phyloP scores from a whole-genome alignment of 2,888 invertebrate genomes.

The Tipula vernalis region DNA sequence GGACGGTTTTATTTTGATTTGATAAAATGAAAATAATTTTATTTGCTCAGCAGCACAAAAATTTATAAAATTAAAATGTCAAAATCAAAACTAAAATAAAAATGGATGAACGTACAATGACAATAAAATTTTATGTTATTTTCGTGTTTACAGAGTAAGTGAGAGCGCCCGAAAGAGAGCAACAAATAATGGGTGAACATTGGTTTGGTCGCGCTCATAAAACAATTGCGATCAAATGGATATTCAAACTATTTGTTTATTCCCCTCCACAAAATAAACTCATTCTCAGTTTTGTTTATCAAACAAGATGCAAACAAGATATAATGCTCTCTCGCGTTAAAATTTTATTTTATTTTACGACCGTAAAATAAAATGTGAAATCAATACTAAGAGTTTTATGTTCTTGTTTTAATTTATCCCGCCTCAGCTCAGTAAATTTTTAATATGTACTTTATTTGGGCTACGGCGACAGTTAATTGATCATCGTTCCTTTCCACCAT shows the following conservation, averaged over 20 bases:
- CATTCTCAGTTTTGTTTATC: background rate
- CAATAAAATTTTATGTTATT: background rate
- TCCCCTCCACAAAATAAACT: background rate
- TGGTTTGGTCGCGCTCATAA: background rate
- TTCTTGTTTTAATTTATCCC: too few relatives aligned
- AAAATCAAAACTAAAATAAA: background rate
- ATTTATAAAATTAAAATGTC: background rate
- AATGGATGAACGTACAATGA: background rate
- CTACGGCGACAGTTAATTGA: too few relatives aligned
- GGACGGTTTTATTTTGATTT: background rate
- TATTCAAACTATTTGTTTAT: background rate
- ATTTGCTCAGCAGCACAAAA: background rate
- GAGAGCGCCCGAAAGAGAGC: background rate
- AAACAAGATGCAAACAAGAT: background rate
- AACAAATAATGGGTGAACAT: background rate
- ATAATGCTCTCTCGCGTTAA: background rate
- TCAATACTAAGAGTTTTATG: background rate
- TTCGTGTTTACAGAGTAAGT: background rate
- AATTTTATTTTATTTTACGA: background rate
- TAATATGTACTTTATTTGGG: too few relatives aligned
- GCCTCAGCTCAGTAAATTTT: too few relatives aligned
- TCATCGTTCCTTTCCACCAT: too few relatives aligned
- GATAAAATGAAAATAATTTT: background rate
- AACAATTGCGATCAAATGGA: background rate
- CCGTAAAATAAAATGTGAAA: background rate